Evolutionary conservation across 2,888 invertebrate species (phyloP).

Genomic region (Drosophila limbata): DNA sequence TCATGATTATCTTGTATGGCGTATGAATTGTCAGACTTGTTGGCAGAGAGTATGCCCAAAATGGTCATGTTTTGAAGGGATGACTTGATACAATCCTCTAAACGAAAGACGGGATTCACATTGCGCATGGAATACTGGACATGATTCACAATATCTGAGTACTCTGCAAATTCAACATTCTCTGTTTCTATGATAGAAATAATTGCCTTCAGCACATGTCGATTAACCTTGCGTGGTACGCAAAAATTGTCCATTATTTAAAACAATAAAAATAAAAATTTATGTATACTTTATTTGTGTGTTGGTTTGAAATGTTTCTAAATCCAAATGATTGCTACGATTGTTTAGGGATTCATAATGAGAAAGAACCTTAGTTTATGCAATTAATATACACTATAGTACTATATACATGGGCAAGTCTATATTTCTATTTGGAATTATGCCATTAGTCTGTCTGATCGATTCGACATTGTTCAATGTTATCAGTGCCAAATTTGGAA

Average conservation of each 20-base stretch:
- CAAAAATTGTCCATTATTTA: conserved; percentile 69
- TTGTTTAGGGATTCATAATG: background rate
- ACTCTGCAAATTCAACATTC: conserved; percentile 23
- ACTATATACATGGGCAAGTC: background rate
- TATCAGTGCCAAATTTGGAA: conserved; percentile 59
- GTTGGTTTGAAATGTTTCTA: background rate
- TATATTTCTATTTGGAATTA: background rate
- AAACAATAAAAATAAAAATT: background rate
- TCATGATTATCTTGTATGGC: conserved; percentile 2
- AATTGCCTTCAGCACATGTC: conserved; percentile 75
- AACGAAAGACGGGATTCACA: conserved; percentile 54
- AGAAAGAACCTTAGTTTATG: background rate
- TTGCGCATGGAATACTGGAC: conserved; percentile 66
- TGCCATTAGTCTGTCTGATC: conserved; percentile 22
- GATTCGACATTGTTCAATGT: conserved; percentile 53
- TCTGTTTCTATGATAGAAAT: conserved; percentile 36
- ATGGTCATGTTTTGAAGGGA: conserved; percentile 53
- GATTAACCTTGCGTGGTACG: conserved; percentile 74
- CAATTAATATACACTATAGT: background rate
- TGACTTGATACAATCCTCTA: conserved; percentile 47
- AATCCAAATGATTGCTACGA: background rate
- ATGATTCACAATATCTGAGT: conserved; percentile 37
- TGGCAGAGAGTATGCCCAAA: conserved; percentile 13
- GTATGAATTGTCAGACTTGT: background rate
- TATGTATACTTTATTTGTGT: background rate